Evolutionary conservation across 2,888 invertebrate genomes (phyloP).

Genomic region (Scelioninae gen. 2): DNA sequence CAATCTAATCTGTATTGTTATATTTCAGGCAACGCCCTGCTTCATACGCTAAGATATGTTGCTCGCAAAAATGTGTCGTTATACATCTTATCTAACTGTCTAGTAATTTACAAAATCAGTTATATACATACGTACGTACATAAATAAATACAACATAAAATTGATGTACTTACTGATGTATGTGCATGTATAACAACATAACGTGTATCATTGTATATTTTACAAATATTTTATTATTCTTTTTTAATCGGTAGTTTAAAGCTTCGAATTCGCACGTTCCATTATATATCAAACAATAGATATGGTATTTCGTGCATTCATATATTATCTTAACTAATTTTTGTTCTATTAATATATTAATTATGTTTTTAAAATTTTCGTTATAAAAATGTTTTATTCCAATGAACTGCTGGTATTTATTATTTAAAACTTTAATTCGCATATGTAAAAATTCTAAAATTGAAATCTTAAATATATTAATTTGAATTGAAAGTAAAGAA

Average conservation of each 20-base stretch:
- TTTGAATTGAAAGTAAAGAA: no score
- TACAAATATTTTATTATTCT: constrained; percentile 66
- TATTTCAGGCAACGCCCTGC: constrained; percentile 64
- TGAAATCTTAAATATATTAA: no score
- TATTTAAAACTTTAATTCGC: no score
- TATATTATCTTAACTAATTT: neutral
- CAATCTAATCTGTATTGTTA: constrained; percentile 13
- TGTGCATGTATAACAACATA: constrained; percentile 61
- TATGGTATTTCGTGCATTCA: neutral
- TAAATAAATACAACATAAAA: constrained; percentile 42
- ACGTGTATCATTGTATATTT: constrained; percentile 71
- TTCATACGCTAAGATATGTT: constrained; percentile 74
- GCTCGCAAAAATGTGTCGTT: constrained; percentile 72
- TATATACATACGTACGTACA: constrained; percentile 63
- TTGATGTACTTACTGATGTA: constrained; percentile 47
- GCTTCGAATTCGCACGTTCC: constrained; percentile 52
- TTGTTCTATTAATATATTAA: neutral
- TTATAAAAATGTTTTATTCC: no score
- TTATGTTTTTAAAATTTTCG: no score
- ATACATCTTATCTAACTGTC: constrained; percentile 65
- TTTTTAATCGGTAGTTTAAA: constrained; percentile 61
- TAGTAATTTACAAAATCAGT: constrained; percentile 60
- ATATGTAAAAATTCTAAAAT: no score
- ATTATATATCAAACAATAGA: no score
- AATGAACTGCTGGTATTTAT: no score